Evolutionary conservation across 1,140 invertebrate species (phyloP).

Genomic region (Carposina sasakii): DNA sequence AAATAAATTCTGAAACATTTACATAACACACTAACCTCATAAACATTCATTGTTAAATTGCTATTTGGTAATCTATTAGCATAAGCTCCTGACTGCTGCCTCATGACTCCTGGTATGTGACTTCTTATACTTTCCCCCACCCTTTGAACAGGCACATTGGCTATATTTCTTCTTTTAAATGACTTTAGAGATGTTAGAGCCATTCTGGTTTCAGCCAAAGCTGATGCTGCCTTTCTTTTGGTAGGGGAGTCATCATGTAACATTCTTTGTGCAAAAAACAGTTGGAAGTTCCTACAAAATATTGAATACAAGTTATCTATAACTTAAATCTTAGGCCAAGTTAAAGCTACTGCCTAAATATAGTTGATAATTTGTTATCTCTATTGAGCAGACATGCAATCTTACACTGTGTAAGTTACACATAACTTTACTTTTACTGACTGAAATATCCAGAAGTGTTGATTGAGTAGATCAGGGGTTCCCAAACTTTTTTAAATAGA

Average conservation of each 20-base stretch:
- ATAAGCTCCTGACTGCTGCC: constrained; percentile 39
- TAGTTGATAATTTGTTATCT: too few species aligned
- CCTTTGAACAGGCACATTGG: constrained; percentile 62
- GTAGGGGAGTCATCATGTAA: constrained; percentile 74
- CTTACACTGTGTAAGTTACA: too few species aligned
- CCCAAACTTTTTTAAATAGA: too few species aligned
- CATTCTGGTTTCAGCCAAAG: constrained; percentile 78
- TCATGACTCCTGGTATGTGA: constrained; percentile 47
- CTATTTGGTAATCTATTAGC: constrained; percentile 47
- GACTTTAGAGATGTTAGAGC: constrained; percentile 80
- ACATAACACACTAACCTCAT: constrained; percentile 49
- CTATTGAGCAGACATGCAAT: too few species aligned
- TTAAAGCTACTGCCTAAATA: too few species aligned
- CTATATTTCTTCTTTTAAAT: constrained; percentile 73
- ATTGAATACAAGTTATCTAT: too few species aligned
- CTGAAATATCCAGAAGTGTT: too few species aligned
- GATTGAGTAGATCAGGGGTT: too few species aligned
- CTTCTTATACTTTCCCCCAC: constrained; percentile 59
- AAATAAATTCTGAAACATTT: too few species aligned
- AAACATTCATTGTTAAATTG: constrained; percentile 66
- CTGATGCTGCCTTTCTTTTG: constrained; percentile 70
- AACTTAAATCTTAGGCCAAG: too few species aligned
- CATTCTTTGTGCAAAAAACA: constrained; percentile 75
- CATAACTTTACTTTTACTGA: too few species aligned
- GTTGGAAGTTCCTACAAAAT: constrained; percentile 76